Evolutionary conservation across 2,797 vertebrate species (phyloP).

Genomic region (Hozukius guyotensis): DNA sequence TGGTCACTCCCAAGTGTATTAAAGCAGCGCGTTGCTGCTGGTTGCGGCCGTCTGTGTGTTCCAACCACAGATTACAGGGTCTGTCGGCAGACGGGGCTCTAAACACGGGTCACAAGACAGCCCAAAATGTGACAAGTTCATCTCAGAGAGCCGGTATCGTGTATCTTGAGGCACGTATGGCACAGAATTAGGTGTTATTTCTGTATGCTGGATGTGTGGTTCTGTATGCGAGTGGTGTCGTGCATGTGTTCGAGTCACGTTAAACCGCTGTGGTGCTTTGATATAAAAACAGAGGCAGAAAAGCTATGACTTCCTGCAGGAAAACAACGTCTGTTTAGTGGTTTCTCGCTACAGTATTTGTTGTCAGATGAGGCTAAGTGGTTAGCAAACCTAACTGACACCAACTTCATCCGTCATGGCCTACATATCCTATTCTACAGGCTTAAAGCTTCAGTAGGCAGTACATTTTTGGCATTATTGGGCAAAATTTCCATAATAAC

Average conservation of each 20-base stretch:
- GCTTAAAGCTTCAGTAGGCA: rapidly evolving
- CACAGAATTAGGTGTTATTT: constrained; percentile 65
- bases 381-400: neutral
- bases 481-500: no score
- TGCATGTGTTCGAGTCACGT: constrained; percentile 36
- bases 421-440: no score
- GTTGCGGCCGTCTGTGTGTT: constrained; percentile 68
- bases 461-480: no score
- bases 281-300: constrained; percentile 3
- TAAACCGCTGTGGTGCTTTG: constrained; percentile 4
- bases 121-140: constrained; percentile 73
- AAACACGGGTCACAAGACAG: constrained; percentile 67
- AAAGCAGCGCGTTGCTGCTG: constrained; percentile 63
- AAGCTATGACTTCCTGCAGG: neutral
- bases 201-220: constrained; percentile 49
- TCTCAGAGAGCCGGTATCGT: constrained; percentile 58
- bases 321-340: neutral
- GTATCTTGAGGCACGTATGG: constrained; percentile 60
- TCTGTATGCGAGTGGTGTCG: constrained; percentile 37
- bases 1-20: constrained; percentile 64
- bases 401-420: neutral
- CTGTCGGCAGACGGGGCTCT: constrained; percentile 62
- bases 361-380: neutral
- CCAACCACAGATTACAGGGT: constrained; percentile 75
- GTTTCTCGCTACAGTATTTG: neutral